A percentile compares a stretch with the other conserved stretches of the same genome.
phyloP scores from a whole-genome alignment of 2,113 vertebrate species.

The Hippocampus abdominalis region DNA sequence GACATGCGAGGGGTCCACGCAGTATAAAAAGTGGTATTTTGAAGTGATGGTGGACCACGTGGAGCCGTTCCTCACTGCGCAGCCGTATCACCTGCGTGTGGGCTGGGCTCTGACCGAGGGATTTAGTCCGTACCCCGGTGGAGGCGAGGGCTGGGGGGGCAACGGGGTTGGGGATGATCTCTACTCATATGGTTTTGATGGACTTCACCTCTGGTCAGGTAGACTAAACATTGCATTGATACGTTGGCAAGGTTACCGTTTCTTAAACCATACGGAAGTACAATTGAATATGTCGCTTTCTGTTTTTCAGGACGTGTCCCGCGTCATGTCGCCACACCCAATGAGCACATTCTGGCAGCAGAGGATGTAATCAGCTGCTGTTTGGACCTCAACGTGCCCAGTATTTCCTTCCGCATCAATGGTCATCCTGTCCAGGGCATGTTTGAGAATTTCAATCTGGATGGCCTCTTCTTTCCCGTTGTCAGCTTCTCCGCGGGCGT shows the following conservation, averaged over 20 bases:
- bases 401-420: conserved; percentile 90
- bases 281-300: background rate
- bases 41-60: conserved; percentile 87
- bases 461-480: conserved; percentile 87
- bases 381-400: conserved; percentile 86
- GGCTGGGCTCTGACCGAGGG: conserved; percentile 90
- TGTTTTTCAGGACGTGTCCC: conserved; percentile 79
- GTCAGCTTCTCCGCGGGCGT: conserved; percentile 90
- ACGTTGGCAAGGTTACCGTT: background rate
- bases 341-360: conserved; percentile 76
- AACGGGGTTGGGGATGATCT: conserved; percentile 91
- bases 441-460: conserved; percentile 90
- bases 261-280: background rate
- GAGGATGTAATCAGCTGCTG: conserved; percentile 92
- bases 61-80: conserved; percentile 80
- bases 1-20: conserved; percentile 85
- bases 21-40: conserved; percentile 90
- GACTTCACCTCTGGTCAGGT: conserved; percentile 90
- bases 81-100: conserved; percentile 81
- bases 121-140: conserved; percentile 89
- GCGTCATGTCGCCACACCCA: conserved; percentile 76
- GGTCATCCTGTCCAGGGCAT: conserved; percentile 90
- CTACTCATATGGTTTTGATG: conserved; percentile 87
- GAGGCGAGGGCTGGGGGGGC: conserved; percentile 88
- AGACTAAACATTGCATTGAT: conserved; percentile 14